Evolutionary conservation across 2,888 invertebrate genomes (phyloP).

Genomic region (Cephus pulcher): DNA sequence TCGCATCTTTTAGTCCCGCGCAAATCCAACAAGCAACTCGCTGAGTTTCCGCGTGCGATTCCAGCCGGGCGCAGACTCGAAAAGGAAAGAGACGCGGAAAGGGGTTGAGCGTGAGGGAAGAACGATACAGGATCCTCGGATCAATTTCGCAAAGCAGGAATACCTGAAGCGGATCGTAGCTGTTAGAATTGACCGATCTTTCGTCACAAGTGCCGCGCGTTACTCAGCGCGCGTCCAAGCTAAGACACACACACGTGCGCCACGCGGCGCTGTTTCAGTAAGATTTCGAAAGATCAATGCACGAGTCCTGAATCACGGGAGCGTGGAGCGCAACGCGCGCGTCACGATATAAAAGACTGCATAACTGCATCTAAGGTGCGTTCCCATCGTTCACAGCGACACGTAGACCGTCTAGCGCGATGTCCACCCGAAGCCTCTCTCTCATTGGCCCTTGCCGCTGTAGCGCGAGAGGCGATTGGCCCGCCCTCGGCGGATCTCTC

Average conservation of each 20-base stretch:
- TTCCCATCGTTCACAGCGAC: slow-evolving; percentile 26
- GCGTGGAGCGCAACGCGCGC: slow-evolving; percentile 26
- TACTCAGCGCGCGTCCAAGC: not conserved
- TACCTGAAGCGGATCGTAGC: not conserved
- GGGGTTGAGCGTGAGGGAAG: not conserved
- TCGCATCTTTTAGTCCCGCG: not conserved
- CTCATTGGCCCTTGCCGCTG: slow-evolving; percentile 34
- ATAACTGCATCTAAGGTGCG: slow-evolving; percentile 45
- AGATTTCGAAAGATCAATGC: slow-evolving; percentile 12
- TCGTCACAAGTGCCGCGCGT: not conserved
- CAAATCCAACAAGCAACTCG: not conserved
- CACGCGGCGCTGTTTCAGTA: not conserved
- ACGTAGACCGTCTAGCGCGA: not conserved
- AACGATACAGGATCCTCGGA: not conserved
- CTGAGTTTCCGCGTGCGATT: not conserved
- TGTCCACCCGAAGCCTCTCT: slow-evolving; percentile 9
- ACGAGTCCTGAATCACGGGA: slow-evolving; percentile 38
- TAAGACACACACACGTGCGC: not conserved
- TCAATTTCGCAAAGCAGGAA: not conserved
- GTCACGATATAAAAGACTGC: slow-evolving; percentile 36
- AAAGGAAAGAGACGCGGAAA: not conserved
- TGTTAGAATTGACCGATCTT: not conserved
- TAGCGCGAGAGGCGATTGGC: slow-evolving; percentile 29
- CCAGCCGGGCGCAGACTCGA: not conserved
- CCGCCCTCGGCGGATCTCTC: slow-evolving; percentile 10